Evolutionary conservation across 2,888 invertebrate genomes (phyloP).

Genomic region (Xylota segnis): DNA sequence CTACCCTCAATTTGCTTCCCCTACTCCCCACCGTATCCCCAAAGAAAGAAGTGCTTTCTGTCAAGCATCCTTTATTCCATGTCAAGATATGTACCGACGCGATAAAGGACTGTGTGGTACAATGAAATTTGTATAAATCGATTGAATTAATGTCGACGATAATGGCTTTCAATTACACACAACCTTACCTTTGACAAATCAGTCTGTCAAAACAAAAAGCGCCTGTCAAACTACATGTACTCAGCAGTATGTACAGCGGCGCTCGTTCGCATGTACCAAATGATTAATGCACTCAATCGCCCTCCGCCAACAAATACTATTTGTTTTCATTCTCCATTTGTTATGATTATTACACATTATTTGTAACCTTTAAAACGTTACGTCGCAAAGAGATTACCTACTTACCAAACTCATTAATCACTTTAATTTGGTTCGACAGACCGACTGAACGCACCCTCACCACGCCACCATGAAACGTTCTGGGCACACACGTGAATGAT

Average conservation of each 20-base stretch:
- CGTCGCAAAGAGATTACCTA: slow-evolving; percentile 45
- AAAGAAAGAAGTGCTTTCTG: too few relatives aligned
- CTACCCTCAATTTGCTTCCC: too few relatives aligned
- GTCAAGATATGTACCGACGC: too few relatives aligned
- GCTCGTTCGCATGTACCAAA: not conserved
- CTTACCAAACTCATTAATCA: slow-evolving; percentile 65
- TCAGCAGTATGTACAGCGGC: not conserved
- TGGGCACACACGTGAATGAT: slow-evolving; percentile 69
- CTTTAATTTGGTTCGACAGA: slow-evolving; percentile 25
- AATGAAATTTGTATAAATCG: not conserved
- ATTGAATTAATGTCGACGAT: not conserved
- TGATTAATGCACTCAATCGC: not conserved
- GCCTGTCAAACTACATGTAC: not conserved
- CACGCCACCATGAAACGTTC: slow-evolving; percentile 56
- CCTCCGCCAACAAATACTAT: not conserved
- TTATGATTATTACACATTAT: not conserved
- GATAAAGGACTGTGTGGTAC: too few relatives aligned
- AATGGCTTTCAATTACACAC: not conserved
- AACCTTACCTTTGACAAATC: not conserved
- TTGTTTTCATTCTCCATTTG: not conserved
- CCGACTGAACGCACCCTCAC: slow-evolving; percentile 10
- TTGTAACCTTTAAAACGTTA: slow-evolving; percentile 52
- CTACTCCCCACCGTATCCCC: too few relatives aligned
- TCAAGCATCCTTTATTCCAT: too few relatives aligned
- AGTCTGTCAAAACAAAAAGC: not conserved